Percentiles rank a stretch among this genome's conserved stretches.
phyloP scores from a whole-genome alignment of 2,888 invertebrate species.

The Leptinotarsa peninsularis region DNA sequence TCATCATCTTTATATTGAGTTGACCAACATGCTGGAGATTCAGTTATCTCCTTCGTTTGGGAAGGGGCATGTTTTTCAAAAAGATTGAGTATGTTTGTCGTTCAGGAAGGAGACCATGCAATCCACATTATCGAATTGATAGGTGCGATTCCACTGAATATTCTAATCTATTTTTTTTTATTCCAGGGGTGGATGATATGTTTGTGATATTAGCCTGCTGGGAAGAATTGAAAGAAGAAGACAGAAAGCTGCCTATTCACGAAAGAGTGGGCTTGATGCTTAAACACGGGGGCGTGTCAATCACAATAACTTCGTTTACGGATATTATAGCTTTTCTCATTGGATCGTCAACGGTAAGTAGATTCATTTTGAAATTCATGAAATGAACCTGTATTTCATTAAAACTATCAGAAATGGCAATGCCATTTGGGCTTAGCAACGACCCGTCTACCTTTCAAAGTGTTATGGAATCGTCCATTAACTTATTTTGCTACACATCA shows the following conservation, averaged over 20 bases:
- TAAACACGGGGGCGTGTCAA: slow-evolving; percentile 85
- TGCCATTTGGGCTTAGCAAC: background rate
- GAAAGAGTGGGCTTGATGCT: slow-evolving; percentile 78
- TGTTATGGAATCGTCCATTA: background rate
- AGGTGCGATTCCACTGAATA: too few relatives aligned
- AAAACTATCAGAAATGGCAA: background rate
- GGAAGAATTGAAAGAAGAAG: slow-evolving; percentile 73
- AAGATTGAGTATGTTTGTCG: too few relatives aligned
- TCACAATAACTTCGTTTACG: slow-evolving; percentile 85
- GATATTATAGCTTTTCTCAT: slow-evolving; percentile 84
- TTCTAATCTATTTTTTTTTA: slow-evolving; percentile 16
- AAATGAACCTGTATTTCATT: background rate
- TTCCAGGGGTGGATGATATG: slow-evolving; percentile 81
- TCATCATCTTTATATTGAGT: too few relatives aligned
- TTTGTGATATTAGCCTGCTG: slow-evolving; percentile 86
- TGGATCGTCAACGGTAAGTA: slow-evolving; percentile 78
- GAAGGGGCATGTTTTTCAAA: too few relatives aligned
- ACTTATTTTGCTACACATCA: background rate
- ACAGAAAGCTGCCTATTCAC: slow-evolving; percentile 70
- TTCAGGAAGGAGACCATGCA: too few relatives aligned
- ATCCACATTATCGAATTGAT: too few relatives aligned
- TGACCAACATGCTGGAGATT: too few relatives aligned
- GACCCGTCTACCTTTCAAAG: background rate
- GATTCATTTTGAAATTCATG: background rate
- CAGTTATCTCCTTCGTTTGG: too few relatives aligned